These are phyloP conservation scores for Carterocephalus palaemon DNA, from an alignment of 2,888 invertebrate species.

Conservation along the genomic window DNA sequence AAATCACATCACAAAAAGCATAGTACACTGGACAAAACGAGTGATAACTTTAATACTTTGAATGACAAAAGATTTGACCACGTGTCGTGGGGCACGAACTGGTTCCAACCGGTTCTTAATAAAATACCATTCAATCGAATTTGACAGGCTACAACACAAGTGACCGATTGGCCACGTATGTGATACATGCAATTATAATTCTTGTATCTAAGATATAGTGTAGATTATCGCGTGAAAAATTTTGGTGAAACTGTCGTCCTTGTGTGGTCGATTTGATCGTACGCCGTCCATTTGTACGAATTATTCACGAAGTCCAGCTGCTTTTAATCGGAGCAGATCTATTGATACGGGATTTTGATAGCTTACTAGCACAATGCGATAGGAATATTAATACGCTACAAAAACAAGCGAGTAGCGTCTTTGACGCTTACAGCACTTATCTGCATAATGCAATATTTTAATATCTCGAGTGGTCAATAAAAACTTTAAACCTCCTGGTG, in stretches of 20 bases:
- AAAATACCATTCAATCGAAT: slow-evolving; percentile 71
- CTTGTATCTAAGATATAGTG: slow-evolving; percentile 23
- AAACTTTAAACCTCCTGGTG: background rate
- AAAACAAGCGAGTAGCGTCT: background rate
- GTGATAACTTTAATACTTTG: slow-evolving; percentile 66
- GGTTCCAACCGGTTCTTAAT: slow-evolving; percentile 68
- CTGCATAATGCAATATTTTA: slow-evolving; percentile 3
- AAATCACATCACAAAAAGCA: slow-evolving; percentile 41
- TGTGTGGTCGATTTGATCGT: slow-evolving; percentile 34
- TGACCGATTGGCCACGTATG: slow-evolving; percentile 35
- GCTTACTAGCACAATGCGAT: slow-evolving; percentile 36
- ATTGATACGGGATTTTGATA: slow-evolving; percentile 55
- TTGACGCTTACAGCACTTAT: background rate
- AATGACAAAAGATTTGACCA: slow-evolving; percentile 69
- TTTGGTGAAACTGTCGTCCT: slow-evolving; percentile 13
- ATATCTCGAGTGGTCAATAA: slow-evolving; percentile 9
- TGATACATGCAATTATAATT: slow-evolving; percentile 33
- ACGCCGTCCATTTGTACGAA: slow-evolving; percentile 42
- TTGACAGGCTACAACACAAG: slow-evolving; percentile 41
- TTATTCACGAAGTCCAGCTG: slow-evolving; percentile 57
- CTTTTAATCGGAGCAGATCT: slow-evolving; percentile 51
- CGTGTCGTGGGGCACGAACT: slow-evolving; percentile 68
- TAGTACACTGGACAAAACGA: slow-evolving; percentile 53
- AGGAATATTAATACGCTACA: no score
- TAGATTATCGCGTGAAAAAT: slow-evolving; percentile 1